A percentile compares a stretch with the other conserved stretches of the same genome.
Evolutionary conservation across 2,797 vertebrate genomes (phyloP).

Genomic region (Galago senegalensis): DNA sequence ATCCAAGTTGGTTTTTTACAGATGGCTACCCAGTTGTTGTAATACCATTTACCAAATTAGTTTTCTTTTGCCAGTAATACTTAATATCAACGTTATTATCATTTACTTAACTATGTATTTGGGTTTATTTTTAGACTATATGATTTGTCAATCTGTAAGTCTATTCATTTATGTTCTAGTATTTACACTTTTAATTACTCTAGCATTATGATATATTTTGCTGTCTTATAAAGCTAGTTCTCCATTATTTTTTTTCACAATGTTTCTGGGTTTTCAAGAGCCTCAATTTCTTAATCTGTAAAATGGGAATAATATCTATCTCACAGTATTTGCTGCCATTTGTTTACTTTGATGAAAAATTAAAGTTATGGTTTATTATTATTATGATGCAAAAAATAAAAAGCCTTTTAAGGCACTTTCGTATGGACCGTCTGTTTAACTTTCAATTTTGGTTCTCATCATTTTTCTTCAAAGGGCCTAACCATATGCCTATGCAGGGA

Average conservation of each 20-base stretch:
- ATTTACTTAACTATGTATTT: slow-evolving; percentile 7
- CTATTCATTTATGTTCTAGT: background rate
- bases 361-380: background rate
- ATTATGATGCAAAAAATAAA: background rate
- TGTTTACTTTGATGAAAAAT: slow-evolving; percentile 47
- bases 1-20: background rate
- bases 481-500: slow-evolving; percentile 99
- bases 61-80: background rate
- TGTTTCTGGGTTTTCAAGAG: slow-evolving; percentile 17
- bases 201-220: background rate
- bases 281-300: slow-evolving; percentile 53
- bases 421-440: slow-evolving; percentile 49
- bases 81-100: background rate
- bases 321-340: slow-evolving; percentile 10
- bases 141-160: background rate
- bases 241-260: background rate
- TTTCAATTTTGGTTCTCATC: slow-evolving; percentile 68
- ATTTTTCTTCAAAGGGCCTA: slow-evolving; percentile 93
- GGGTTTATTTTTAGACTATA: background rate
- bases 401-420: background rate
- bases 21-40: background rate
- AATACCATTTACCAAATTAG: background rate
- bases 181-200: background rate
- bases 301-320: background rate
- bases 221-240: background rate